These are phyloP conservation scores for Phyllostomus hastatus DNA, from an alignment of 2,113 vertebrate species.

Conservation along the genomic window DNA sequence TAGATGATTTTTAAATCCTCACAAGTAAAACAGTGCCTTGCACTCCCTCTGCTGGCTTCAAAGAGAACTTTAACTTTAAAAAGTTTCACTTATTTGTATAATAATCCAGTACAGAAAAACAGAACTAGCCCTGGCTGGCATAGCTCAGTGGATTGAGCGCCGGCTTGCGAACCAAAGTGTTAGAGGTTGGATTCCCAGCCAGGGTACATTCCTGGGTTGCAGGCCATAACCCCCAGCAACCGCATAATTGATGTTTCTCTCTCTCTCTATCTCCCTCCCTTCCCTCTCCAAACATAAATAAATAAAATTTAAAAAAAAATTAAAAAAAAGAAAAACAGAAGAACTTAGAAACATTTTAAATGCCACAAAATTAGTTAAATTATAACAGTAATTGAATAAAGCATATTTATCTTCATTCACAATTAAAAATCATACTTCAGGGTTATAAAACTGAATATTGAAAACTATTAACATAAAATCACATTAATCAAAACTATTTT, in stretches of 20 bases:
- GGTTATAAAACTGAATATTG: not conserved
- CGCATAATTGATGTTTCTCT: too few species aligned
- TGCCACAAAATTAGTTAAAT: not conserved
- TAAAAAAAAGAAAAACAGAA: slow-evolving; percentile 23
- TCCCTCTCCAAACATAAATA: too few species aligned
- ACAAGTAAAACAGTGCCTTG: slow-evolving; percentile 47
- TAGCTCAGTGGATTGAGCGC: too few species aligned
- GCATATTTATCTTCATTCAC: not conserved
- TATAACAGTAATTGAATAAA: slow-evolving; percentile 4
- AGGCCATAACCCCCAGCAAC: too few species aligned
- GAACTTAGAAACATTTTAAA: not conserved
- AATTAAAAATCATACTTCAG: not conserved
- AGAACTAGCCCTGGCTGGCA: too few species aligned
- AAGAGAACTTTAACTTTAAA: slow-evolving; percentile 4
- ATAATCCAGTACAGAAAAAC: not conserved
- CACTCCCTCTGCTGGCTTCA: slow-evolving; percentile 69
- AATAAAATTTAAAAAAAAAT: too few species aligned
- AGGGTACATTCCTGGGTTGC: too few species aligned
- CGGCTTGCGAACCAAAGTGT: too few species aligned
- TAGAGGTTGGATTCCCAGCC: too few species aligned
- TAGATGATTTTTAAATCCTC: slow-evolving; percentile 11
- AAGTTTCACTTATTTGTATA: not conserved
- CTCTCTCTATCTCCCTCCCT: too few species aligned
- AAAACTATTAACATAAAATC: not conserved
- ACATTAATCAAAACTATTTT: not conserved